Base-by-base conservation (phyloP, 2,888 invertebrate genomes). In the Isotomurus palustris region DNA sequence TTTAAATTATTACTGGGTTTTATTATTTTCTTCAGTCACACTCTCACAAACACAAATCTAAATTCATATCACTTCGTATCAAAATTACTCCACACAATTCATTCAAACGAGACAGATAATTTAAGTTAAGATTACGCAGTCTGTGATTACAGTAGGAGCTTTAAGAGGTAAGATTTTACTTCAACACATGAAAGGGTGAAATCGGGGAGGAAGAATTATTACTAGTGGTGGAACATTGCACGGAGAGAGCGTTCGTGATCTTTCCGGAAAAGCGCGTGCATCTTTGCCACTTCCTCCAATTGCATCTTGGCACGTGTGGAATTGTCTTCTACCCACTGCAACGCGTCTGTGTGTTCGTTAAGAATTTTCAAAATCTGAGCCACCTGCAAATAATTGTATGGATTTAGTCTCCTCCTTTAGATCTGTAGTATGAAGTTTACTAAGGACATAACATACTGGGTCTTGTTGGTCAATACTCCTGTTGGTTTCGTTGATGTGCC, bases 321-420 rank as follows among this genome's bases (percentile, higher is more conserved):
- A 54, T 88, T 88, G 65, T 86, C 84, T 74, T 95, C 94, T 40
- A 96, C 84, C 93, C 93, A 95, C 71, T 94, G 91, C 73, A 96
- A 80, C 0, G 93, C 92, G 45, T 91, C 92, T 87, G 94, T 94
- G 74, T 96, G 96, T 0, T 94, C 92, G 77, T 94, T 95, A 3
- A 96, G 78, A 64, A 96, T 94, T 67, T 90, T 88, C 1, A 91
- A 88, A 68, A 96, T 90, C 78, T 94, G 93, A 8, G 88, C 86
- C 47, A 94, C 86, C 86, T 88, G 79, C 79, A 81, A 60, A 69
- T 48, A 53, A 56, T n/a, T n/a, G n/a, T n/a, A n/a, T n/a, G n/a
- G n/a, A n/a, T n/a, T n/a, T n/a, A 54, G 32, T 10, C 32, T 32
- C 32, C 12, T 32, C 12, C 12, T 12, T 32, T 32, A 8, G 8